Base-by-base conservation (phyloP, 2,888 invertebrate genomes). In the Harpalus rufipes region DNA sequence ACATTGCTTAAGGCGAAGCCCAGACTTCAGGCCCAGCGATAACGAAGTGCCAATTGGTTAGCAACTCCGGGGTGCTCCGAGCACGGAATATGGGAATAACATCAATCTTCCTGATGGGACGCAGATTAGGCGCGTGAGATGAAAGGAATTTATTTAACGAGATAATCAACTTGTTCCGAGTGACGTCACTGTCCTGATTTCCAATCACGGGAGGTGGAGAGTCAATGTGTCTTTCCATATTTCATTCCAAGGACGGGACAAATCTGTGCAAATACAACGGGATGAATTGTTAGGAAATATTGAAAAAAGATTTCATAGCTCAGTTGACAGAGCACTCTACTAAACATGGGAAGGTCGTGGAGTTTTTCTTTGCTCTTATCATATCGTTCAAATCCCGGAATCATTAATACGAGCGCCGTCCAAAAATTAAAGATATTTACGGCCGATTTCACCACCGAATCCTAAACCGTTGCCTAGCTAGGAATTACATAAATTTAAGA, bases 61-160 rank as follows among this genome's bases (percentile, higher is more conserved):
- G 51, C 32, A 72, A 14, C 39, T 41, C 65, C 44, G n/a, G 21
- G 5, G 6, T 6, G 32, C 32, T 5, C 74, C 12, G 18, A 18
- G 44, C 74, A 16, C 72, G 21, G 82, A 72, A 82, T 82, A 82
- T 82, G 58, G 68, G 82, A 39, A 82, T 82, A 72, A 68, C 72
- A 82, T 82, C 82, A 82, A 82, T 82, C 82, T 82, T 72, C 51
- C 58, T 82, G 82, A 82, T 82, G 82, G 82, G 82, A 82, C 82
- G 65, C 82, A 82, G 82, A 82, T 82, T 82, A 72, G 82, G 83
- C 58, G 76, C 72, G 18, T 41, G 76, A 83, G 83, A 83, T 83
- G 83, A 83, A 83, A 83, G 83, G 83, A 83, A 83, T 83, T 83
- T 76, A 83, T 83, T 83, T 83, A 83, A 76, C 83, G 76, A 51